These are phyloP conservation scores for Todus mexicanus DNA, from an alignment of 2,797 vertebrate species.

Conservation along the genomic window DNA sequence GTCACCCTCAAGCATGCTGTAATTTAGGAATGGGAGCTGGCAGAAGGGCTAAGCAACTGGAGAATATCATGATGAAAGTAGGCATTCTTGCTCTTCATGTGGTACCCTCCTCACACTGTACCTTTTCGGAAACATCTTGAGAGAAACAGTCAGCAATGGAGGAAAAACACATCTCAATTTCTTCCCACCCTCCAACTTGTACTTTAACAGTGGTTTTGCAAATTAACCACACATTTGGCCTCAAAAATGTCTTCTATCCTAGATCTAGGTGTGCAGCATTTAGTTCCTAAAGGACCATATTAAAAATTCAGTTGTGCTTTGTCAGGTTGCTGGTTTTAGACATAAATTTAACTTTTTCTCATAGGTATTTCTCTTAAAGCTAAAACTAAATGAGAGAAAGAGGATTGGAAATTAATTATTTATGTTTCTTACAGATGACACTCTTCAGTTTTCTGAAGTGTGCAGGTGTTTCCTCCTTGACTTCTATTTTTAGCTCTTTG, in stretches of 20 bases:
- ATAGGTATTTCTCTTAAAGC: not conserved
- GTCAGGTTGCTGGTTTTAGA: not conserved
- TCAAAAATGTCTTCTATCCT: not conserved
- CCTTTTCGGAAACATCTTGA: not conserved
- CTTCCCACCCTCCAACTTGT: accelerated
- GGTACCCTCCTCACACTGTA: not conserved
- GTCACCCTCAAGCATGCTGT: not conserved
- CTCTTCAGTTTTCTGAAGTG: not conserved
- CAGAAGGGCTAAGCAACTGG: not conserved
- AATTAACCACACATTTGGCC: not conserved
- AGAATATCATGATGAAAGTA: not conserved
- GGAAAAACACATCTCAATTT: not conserved
- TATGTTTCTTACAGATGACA: not conserved
- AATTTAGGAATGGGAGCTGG: not conserved
- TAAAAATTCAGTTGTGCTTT: not conserved
- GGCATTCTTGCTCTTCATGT: not conserved
- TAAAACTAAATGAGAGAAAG: not conserved
- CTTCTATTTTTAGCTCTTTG: not conserved
- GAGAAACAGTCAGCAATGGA: not conserved
- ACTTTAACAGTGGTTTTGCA: not conserved
- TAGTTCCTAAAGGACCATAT: not conserved
- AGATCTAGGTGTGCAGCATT: not conserved
- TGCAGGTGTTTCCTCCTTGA: not conserved
- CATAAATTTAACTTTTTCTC: not conserved
- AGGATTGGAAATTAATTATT: not conserved